These are phyloP conservation scores for Lytechinus variegatus DNA, from an alignment of 35 echinoderm and acorn worm species.

Conservation along the genomic window DNA sequence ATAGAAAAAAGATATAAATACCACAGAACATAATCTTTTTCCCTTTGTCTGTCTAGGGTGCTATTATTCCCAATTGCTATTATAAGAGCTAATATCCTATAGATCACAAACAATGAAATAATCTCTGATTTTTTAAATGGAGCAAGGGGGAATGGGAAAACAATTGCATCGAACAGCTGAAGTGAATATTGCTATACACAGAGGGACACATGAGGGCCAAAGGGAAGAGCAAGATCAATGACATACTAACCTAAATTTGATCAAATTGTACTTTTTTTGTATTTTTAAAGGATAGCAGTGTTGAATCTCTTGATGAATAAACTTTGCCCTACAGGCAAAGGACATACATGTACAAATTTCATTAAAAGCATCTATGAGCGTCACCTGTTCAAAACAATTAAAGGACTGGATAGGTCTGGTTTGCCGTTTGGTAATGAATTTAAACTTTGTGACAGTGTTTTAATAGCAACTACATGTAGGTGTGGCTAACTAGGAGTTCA, in stretches of 20 bases:
- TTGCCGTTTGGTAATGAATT: too few species aligned
- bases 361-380: too few species aligned
- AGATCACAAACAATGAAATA: background rate
- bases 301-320: too few species aligned
- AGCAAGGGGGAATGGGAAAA: background rate
- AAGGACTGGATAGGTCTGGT: too few species aligned
- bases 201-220: background rate
- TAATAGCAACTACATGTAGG: too few species aligned
- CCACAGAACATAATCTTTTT: background rate
- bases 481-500: too few species aligned
- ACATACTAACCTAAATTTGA: background rate
- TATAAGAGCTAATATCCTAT: background rate
- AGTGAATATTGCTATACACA: background rate
- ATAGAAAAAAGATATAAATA: background rate
- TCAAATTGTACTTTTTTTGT: background rate
- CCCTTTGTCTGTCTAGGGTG: background rate
- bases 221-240: background rate
- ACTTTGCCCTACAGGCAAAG: too few species aligned
- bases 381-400: too few species aligned
- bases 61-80: background rate
- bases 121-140: background rate
- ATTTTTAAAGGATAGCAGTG: too few species aligned
- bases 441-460: too few species aligned
- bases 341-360: too few species aligned
- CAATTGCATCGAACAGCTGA: background rate